Base-by-base conservation (phyloP, 2,797 vertebrate genomes). In the Morelia viridis region DNA sequence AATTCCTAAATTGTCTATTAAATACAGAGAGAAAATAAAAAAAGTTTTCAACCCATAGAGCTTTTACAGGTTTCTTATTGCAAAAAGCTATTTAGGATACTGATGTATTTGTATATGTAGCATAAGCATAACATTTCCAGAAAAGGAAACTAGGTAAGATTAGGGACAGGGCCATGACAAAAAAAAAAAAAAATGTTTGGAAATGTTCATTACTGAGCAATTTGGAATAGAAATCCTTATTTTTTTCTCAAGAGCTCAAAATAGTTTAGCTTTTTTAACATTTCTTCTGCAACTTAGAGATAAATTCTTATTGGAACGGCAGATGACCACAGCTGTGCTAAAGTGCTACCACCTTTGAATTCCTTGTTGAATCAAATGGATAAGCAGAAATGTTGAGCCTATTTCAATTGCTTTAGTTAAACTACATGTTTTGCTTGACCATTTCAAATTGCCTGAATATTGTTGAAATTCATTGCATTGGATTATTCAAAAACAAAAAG, bases 201-300 rank as follows among this genome's bases (percentile, higher is more conserved):
- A 24, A 89, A 62, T 35, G 46, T 5, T 13, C 9, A 57, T 57
- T 65, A n/a, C 35, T 56, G 4, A 46, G 57, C 57, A 24, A n/a
- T 35, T 17, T 31, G 46, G 57, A 3, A 85, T 62, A 46, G 35
- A 35, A 46, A 46, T 71, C 28, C 58, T 88, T n/a, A 71, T 24
- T 1, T 22, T 62, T 28, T 26, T 53, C 28, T 80, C 12, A 58
- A 56, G 8, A n/a, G 28, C 28, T 46, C 31, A 62, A 50, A 50
- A 62, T 46, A 62, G 60, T 56, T 10, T 22, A 58, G 19, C 24
- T 50, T 71, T 87, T 60, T 31, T 28, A 28, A 26, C 26, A 28
- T 46, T 88, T 88, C 60, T 89, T 84, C 91, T 89, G 87, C 62
- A 28, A 26, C 53, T 65, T n/a, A 53, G 61, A 92, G 91, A 85